Percentiles rank a stretch among this genome's conserved stretches.
Evolutionary conservation across 2,113 vertebrate genomes (phyloP).

Genomic region (Okapia johnstoni): DNA sequence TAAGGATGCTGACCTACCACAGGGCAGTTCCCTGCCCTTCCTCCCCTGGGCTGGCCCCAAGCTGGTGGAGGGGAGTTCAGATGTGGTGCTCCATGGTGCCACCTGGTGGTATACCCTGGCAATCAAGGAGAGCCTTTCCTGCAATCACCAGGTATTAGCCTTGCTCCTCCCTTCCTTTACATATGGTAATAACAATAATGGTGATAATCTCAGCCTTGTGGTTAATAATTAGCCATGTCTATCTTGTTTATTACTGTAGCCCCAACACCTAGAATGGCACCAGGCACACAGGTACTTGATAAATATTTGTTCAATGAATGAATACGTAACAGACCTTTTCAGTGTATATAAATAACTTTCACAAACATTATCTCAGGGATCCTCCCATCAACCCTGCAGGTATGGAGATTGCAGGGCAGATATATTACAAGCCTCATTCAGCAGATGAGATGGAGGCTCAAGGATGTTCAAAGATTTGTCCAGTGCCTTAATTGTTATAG

Average conservation of each 20-base stretch:
- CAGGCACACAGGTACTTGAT: not conserved
- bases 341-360: not conserved
- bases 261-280: not conserved
- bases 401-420: not conserved
- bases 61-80: not conserved
- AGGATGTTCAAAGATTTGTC: not conserved
- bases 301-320: slow-evolving; percentile 36
- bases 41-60: not conserved
- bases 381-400: not conserved
- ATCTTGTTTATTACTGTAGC: not conserved
- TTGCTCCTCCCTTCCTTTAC: not conserved
- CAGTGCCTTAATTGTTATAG: not conserved
- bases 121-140: not conserved
- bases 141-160: not conserved
- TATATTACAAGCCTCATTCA: not conserved
- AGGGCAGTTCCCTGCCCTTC: accelerated
- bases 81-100: not conserved
- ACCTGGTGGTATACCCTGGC: slow-evolving; percentile 11
- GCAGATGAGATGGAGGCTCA: not conserved
- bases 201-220: not conserved
- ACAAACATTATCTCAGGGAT: not conserved
- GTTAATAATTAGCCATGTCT: slow-evolving; percentile 23
- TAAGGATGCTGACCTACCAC: not conserved
- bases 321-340: not conserved
- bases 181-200: not conserved